Evolutionary conservation across 2,888 invertebrate species (phyloP), one percentile per base, ranked within the genome.

Genomic region (Meteorus cinctellus): DNA sequence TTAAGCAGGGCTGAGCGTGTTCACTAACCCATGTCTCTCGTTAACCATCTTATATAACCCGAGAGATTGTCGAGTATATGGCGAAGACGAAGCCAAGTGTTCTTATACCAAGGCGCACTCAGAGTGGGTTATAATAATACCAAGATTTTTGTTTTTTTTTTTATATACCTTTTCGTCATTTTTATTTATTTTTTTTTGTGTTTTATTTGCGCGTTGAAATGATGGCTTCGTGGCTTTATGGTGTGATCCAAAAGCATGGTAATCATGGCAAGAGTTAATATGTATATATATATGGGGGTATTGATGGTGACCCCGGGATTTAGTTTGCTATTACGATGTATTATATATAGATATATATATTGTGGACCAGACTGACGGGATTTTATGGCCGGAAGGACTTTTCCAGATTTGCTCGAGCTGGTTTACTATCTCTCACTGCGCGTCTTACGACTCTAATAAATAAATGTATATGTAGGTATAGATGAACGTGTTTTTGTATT

Each of bases 1-100:
- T 81, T 82, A 81, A 84, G 79, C 81, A 83, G 78, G 79, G 78
- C 81, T 82, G 36, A 81, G 36, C 81, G 82, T 83, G 82, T 81
- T 81, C 82, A 75, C 77, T 77, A 77, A 75, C 74, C 69, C 68
- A 41, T 72, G 72, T 70, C 75, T 81, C 82, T 82, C 80, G 82
- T 82, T 84, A 82, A 79, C 82, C 79, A 77, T 77, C 77, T 77
- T 72, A 72, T 41, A 59, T 71, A 60, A 19, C 31, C 8, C 31
- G 29, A 31, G 63, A 63, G 65, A 65, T 65, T 36, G 19, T 65
- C n/a, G 65, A n/a, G 34, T 34, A 65, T 19, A 34, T 70, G 71
- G 48, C 24, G 29, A 48, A 69, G 69, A 19, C n/a, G 55, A 31
- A n/a, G 69, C 51, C 27, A 55, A 51, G 31, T 19, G 55, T 55